phyloP scores from a whole-genome alignment of 2,113 vertebrate species.

The Plestiodon gilberti region DNA sequence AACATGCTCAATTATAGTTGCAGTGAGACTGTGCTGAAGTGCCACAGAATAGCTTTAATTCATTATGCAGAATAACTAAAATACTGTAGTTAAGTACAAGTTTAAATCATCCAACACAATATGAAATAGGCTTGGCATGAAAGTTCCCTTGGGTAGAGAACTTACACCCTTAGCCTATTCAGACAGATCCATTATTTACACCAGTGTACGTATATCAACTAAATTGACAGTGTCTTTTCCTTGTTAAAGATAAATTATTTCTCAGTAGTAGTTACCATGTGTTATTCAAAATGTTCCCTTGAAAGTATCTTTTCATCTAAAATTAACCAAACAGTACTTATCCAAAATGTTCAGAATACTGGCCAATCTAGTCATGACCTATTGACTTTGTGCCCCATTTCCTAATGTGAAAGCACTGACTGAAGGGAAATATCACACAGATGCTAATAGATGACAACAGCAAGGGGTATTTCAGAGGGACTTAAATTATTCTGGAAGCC shows the following conservation, averaged over 20 bases:
- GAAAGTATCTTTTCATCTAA: conserved; percentile 33
- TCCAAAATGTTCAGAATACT: conserved; percentile 19
- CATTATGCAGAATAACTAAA: conserved; percentile 23
- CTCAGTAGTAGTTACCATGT: background rate
- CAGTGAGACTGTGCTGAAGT: conserved; percentile 32
- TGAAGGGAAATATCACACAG: conserved; percentile 44
- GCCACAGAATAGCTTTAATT: conserved; percentile 53
- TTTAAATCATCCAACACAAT: conserved; percentile 50
- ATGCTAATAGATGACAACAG: conserved; percentile 48
- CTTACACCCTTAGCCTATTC: conserved; percentile 32
- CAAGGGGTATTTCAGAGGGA: conserved; percentile 59
- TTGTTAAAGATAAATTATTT: conserved; percentile 30
- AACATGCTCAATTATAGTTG: conserved; percentile 16
- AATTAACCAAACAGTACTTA: conserved; percentile 23
- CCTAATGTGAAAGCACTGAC: conserved; percentile 29
- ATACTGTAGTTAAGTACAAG: conserved; percentile 28
- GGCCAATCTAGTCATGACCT: background rate
- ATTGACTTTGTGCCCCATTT: conserved; percentile 10
- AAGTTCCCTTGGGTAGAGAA: conserved; percentile 8
- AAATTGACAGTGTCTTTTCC: background rate
- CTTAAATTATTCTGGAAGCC: conserved; percentile 70
- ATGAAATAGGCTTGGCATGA: conserved; percentile 41
- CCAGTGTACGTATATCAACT: conserved; percentile 34
- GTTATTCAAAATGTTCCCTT: conserved; percentile 39
- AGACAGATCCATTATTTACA: conserved; percentile 59